Conservation (phyloP, 64 coral and sea anemone species). For the Acropora yongei region DNA sequence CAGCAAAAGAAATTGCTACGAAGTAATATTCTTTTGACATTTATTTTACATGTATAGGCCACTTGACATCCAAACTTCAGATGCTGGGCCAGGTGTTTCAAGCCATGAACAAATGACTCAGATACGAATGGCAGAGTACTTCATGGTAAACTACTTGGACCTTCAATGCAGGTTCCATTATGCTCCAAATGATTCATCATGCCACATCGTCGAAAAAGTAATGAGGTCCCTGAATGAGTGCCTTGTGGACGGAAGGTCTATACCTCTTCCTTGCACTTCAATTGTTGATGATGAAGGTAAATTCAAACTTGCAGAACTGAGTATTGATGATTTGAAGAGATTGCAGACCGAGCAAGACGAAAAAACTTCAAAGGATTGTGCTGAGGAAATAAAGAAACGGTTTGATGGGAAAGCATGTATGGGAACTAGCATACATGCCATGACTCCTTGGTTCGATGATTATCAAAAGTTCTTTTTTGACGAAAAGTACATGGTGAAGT, state of each 20-base stretch:
- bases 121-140: constrained; percentile 58
- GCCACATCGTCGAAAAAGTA: constrained; percentile 51
- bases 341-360: not conserved
- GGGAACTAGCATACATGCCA: constrained; percentile 29
- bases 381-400: constrained; percentile 8
- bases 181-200: constrained; percentile 59
- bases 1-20: constrained; percentile 5
- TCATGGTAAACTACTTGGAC: constrained; percentile 50
- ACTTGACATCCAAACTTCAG: constrained; percentile 52
- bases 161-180: constrained; percentile 63
- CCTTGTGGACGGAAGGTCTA: constrained; percentile 47
- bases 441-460: constrained; percentile 38
- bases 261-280: constrained; percentile 47
- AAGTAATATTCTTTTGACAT: constrained; percentile 31
- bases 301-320: constrained; percentile 29
- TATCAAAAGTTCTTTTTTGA: constrained; percentile 54
- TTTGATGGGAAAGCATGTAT: constrained; percentile 19
- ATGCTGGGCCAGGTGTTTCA: constrained; percentile 69
- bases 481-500: constrained; percentile 56
- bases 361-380: constrained; percentile 33
- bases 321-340: constrained; percentile 28
- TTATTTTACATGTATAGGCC: constrained; percentile 51
- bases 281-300: constrained; percentile 37
- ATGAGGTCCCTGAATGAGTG: constrained; percentile 68
- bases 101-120: constrained; percentile 54